Percentiles rank a stretch among this genome's conserved stretches.
These are phyloP conservation scores for Leucoraja erinaceus DNA, from an alignment of 2,113 vertebrate genomes.

Conservation along the genomic window DNA sequence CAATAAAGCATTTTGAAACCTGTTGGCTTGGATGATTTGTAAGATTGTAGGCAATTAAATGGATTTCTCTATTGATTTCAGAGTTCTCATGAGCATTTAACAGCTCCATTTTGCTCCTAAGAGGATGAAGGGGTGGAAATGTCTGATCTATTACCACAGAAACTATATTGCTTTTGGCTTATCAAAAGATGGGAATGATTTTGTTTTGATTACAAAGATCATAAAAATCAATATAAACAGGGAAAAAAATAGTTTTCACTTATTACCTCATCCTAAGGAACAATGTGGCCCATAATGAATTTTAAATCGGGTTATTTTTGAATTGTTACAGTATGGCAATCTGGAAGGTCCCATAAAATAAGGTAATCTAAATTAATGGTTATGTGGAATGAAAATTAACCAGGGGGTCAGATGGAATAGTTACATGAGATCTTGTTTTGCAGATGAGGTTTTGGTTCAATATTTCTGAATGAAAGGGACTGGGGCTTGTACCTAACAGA, in stretches of 20 bases:
- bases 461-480: neutral
- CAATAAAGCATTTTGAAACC: constrained; percentile 70
- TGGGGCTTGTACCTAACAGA: neutral
- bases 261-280: neutral
- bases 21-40: neutral
- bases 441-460: neutral
- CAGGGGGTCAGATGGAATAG: neutral
- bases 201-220: neutral
- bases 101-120: neutral
- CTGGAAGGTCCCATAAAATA: neutral
- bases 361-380: neutral
- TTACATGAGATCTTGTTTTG: neutral
- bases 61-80: neutral
- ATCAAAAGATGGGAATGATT: neutral
- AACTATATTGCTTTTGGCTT: neutral
- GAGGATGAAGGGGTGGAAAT: neutral
- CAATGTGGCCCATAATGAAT: neutral
- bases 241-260: no score
- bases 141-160: neutral
- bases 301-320: neutral
- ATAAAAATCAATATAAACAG: constrained; percentile 4
- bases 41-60: neutral
- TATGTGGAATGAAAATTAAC: neutral
- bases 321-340: neutral
- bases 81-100: neutral